Conservation (phyloP, 1,140 invertebrate genomes). For the Dufourea novaeangliae region DNA sequence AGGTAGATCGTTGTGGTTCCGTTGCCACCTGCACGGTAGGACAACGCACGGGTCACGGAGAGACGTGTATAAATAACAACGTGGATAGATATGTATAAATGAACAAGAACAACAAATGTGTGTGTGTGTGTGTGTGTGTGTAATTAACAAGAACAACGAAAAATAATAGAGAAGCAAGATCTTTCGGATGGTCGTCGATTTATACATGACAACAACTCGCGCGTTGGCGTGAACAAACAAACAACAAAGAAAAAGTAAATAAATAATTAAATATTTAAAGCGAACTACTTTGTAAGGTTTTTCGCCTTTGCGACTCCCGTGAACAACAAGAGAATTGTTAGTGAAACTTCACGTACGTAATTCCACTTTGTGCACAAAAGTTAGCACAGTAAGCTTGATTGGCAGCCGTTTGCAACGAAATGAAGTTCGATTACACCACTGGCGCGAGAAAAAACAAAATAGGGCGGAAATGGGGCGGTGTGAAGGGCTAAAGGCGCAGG, state of each 20-base stretch:
- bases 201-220: conserved; percentile 53
- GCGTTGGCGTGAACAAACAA: conserved; percentile 39
- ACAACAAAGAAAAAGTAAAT: too few species aligned
- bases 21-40: conserved; percentile 21
- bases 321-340: conserved; percentile 55
- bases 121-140: background rate
- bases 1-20: conserved; percentile 44
- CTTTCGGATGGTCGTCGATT: conserved; percentile 31
- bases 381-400: conserved; percentile 69
- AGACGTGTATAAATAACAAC: background rate
- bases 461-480: conserved; percentile 4
- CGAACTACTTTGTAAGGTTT: conserved; percentile 44
- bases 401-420: conserved; percentile 67
- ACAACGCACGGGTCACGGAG: background rate
- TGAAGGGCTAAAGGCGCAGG: conserved; percentile 14
- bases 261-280: too few species aligned
- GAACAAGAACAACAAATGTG: background rate
- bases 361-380: conserved; percentile 68
- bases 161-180: conserved; percentile 17
- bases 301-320: conserved; percentile 50
- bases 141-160: conserved; percentile 26
- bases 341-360: conserved; percentile 68
- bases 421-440: conserved; percentile 59
- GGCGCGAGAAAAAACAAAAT: conserved; percentile 20
- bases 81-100: background rate